phyloP scores from a whole-genome alignment of 2,113 vertebrate species.

The Lamprologus lemairii region DNA sequence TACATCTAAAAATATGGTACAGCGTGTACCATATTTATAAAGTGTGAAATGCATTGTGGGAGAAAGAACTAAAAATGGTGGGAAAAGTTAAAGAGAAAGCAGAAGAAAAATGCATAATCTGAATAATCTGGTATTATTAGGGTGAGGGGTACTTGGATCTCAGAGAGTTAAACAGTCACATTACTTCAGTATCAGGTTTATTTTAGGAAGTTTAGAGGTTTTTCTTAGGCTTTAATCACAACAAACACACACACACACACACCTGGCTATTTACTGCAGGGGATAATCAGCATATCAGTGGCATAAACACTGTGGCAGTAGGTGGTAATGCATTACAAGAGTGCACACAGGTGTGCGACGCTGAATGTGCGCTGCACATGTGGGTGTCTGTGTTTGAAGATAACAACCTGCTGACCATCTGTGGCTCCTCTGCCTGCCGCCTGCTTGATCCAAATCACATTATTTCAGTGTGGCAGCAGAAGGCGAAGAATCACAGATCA shows the following conservation, averaged over 20 bases:
- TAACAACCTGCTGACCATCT: constrained; percentile 25
- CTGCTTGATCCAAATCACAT: constrained; percentile 15
- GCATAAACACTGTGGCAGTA: not conserved
- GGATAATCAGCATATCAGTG: not conserved
- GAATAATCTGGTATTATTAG: not conserved
- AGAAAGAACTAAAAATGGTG: not conserved
- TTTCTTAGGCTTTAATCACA: accelerated
- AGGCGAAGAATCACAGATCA: not conserved
- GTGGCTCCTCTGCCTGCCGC: not conserved
- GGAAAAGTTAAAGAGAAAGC: not conserved
- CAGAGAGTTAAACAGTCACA: not conserved
- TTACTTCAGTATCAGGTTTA: not conserved
- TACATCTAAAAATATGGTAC: not conserved
- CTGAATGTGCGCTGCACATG: not conserved
- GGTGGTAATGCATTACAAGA: not conserved
- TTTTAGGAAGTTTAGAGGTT: not conserved
- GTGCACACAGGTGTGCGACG: not conserved
- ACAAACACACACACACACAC: not conserved
- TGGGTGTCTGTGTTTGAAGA: constrained; percentile 15
- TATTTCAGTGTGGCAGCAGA: not conserved
- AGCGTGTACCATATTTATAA: accelerated
- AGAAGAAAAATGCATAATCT: not conserved
- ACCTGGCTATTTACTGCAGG: not conserved
- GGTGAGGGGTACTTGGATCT: not conserved
- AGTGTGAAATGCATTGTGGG: not conserved